Evolutionary conservation across 2,888 invertebrate genomes (phyloP).

Genomic region (Spatulosminthurus flaviceps): DNA sequence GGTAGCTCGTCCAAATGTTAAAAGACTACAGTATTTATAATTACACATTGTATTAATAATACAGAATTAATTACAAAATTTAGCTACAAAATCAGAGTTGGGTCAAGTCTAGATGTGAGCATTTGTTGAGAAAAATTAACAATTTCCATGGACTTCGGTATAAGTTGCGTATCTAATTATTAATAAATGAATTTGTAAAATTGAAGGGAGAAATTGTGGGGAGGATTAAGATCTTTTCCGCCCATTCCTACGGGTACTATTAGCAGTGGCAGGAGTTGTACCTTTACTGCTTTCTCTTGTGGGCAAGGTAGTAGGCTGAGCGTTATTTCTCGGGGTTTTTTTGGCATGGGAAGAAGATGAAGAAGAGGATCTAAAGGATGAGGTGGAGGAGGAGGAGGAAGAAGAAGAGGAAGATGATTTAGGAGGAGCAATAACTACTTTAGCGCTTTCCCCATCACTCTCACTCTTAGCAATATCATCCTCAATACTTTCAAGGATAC

Average conservation of each 20-base stretch:
- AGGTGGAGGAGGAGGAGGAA: slow-evolving; percentile 28
- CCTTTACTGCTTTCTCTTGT: neutral
- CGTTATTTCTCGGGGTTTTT: neutral
- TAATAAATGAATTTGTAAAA: neutral
- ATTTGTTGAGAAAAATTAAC: neutral
- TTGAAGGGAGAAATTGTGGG: neutral
- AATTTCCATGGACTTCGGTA: too few relatives aligned
- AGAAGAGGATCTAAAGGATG: slow-evolving; percentile 26
- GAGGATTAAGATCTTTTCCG: slow-evolving; percentile 20
- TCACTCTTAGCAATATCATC: slow-evolving; percentile 34
- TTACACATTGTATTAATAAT: too few relatives aligned
- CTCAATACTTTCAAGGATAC: slow-evolving; percentile 10
- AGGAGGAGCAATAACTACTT: slow-evolving; percentile 21
- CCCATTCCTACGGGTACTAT: slow-evolving; percentile 7
- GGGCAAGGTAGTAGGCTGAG: neutral
- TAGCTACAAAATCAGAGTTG: neutral
- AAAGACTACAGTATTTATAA: too few relatives aligned
- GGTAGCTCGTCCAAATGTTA: too few relatives aligned
- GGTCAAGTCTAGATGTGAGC: neutral
- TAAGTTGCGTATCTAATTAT: neutral
- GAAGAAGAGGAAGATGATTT: neutral
- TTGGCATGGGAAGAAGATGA: slow-evolving; percentile 20
- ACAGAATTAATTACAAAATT: too few relatives aligned
- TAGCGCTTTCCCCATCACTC: slow-evolving; percentile 23
- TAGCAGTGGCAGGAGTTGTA: slow-evolving; percentile 24